These are phyloP conservation scores for Sceloporus undulatus DNA, from an alignment of 2,113 vertebrate genomes.

Conservation along the genomic window DNA sequence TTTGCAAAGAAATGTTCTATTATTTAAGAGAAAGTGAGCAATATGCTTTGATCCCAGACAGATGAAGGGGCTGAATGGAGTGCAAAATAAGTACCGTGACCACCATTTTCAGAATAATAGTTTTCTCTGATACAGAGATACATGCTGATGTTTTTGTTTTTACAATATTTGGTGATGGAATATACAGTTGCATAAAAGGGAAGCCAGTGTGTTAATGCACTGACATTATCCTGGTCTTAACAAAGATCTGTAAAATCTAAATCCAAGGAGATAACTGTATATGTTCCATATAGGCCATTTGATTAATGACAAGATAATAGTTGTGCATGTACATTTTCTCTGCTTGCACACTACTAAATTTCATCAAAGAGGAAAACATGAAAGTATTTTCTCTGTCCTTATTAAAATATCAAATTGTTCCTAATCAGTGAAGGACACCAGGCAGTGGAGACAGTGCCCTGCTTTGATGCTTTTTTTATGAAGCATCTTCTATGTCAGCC, in stretches of 20 bases:
- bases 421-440: conserved; percentile 2
- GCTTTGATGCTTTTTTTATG: conserved; percentile 12
- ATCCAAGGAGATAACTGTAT: neutral
- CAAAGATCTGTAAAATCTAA: neutral
- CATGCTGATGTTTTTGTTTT: neutral
- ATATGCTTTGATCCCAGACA: neutral
- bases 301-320: conserved; percentile 32
- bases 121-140: neutral
- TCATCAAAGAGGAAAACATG: conserved; percentile 2
- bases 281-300: conserved; percentile 6
- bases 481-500: neutral
- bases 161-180: neutral
- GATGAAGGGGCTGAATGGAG: too few relatives aligned
- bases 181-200: neutral
- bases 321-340: neutral
- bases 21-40: neutral
- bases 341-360: neutral
- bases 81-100: neutral
- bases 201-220: neutral
- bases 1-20: neutral
- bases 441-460: neutral
- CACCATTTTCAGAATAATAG: neutral
- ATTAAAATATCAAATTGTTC: conserved; percentile 21
- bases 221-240: conserved; percentile 1
- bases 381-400: conserved; percentile 14